Evolutionary conservation across 2,113 vertebrate genomes (phyloP).

Genomic region (Beaufortia kweichowensis): DNA sequence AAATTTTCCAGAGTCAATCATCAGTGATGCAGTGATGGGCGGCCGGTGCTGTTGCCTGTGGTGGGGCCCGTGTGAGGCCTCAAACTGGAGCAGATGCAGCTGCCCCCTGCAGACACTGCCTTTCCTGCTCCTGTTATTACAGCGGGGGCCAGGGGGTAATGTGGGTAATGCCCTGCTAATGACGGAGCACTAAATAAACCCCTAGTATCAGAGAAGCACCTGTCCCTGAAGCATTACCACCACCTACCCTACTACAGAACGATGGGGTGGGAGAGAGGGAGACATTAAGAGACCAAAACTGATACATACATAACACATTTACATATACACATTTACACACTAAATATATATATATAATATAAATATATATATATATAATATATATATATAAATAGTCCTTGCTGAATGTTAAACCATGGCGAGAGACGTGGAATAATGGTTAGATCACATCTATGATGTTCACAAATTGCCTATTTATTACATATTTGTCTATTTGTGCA

Average conservation of each 20-base stretch:
- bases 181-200: constrained; percentile 66
- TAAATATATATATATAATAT: too few relatives aligned
- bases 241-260: constrained; percentile 25
- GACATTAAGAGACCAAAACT: not conserved
- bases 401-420: too few relatives aligned
- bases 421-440: too few relatives aligned
- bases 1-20: constrained; percentile 39
- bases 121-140: constrained; percentile 73
- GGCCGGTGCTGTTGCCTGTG: constrained; percentile 25
- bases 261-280: constrained; percentile 1
- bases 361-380: not conserved
- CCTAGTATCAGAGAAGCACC: constrained; percentile 70
- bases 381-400: not conserved
- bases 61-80: constrained; percentile 38
- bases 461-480: too few relatives aligned
- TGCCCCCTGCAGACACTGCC: constrained; percentile 62
- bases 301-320: too few relatives aligned
- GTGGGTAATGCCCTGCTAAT: constrained; percentile 78
- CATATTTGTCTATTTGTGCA: too few relatives aligned
- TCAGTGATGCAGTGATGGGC: not conserved
- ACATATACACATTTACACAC: too few relatives aligned
- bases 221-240: constrained; percentile 58
- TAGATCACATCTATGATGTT: too few relatives aligned
- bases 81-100: constrained; percentile 75
- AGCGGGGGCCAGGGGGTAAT: constrained; percentile 59